These are phyloP conservation scores for Illadopsis cleaveri DNA, from an alignment of 2,113 vertebrate genomes.

Conservation along the genomic window DNA sequence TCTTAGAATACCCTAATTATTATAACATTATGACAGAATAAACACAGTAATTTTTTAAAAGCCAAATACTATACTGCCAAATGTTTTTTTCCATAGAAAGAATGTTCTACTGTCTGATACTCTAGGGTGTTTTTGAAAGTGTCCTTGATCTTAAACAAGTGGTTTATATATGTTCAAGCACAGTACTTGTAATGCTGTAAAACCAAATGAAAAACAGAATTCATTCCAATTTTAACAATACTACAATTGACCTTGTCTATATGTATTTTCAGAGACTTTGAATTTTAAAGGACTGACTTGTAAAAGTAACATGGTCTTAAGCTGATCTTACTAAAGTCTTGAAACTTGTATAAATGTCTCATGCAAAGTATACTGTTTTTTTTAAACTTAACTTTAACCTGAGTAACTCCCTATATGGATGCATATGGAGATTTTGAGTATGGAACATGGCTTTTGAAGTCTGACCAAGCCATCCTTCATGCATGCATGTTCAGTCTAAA, in stretches of 20 bases:
- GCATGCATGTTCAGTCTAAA: not conserved
- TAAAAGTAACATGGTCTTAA: not conserved
- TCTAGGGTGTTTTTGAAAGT: not conserved
- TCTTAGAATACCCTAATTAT: not conserved
- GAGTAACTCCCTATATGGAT: not conserved
- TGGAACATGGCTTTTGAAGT: not conserved
- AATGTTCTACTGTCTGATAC: not conserved
- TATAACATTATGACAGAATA: not conserved
- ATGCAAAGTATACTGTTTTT: not conserved
- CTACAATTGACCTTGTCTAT: not conserved
- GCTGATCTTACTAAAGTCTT: not conserved
- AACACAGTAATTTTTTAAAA: not conserved
- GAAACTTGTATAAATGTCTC: not conserved
- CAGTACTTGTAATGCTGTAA: not conserved
- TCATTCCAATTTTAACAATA: not conserved
- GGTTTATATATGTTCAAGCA: not conserved
- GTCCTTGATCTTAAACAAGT: not conserved
- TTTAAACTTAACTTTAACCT: not conserved
- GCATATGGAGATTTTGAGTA: not conserved
- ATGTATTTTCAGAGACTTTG: not conserved
- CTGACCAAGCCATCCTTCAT: not conserved
- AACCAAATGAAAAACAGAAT: not conserved
- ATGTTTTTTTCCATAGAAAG: not conserved
- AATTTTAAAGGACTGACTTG: not conserved
- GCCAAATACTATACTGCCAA: not conserved